phyloP scores from a whole-genome alignment of 2,888 invertebrate genomes.

The Parascotia fuliginaria region DNA sequence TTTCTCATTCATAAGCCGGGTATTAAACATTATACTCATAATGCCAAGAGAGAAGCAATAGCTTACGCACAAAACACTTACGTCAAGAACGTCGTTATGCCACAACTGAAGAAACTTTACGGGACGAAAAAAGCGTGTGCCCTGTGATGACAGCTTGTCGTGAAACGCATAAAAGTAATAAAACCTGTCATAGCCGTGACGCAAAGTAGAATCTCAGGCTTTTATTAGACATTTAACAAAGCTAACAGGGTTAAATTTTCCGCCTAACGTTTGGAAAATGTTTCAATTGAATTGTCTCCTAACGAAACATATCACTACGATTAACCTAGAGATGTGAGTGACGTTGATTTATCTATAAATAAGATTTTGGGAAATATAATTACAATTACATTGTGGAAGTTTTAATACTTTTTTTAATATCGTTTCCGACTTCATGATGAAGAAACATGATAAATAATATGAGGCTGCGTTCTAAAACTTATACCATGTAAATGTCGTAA shows the following conservation, averaged over 20 bases:
- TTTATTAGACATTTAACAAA: slow-evolving; percentile 21
- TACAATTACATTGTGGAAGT: no score
- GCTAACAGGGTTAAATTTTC: slow-evolving; percentile 57
- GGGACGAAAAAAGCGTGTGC: slow-evolving; percentile 92
- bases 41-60: slow-evolving; percentile 90
- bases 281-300: slow-evolving; percentile 50
- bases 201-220: slow-evolving; percentile 28
- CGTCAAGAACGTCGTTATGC: slow-evolving; percentile 92
- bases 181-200: slow-evolving; percentile 26
- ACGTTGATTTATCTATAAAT: slow-evolving; percentile 23
- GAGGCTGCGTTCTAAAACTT: no score
- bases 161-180: slow-evolving; percentile 29
- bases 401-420: no score
- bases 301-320: slow-evolving; percentile 67
- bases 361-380: slow-evolving; percentile 22
- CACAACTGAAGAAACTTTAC: slow-evolving; percentile 93
- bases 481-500: background rate
- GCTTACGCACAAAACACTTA: slow-evolving; percentile 91
- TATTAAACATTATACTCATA: slow-evolving; percentile 93
- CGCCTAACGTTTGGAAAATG: slow-evolving; percentile 57
- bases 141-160: slow-evolving; percentile 81
- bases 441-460: no score
- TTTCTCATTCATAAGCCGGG: slow-evolving; percentile 97
- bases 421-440: no score
- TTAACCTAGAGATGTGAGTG: slow-evolving; percentile 35